Percentiles rank a stretch among this genome's conserved stretches.
phyloP scores from a whole-genome alignment of 2,113 vertebrate species.

The Mormyrus iriodes region DNA sequence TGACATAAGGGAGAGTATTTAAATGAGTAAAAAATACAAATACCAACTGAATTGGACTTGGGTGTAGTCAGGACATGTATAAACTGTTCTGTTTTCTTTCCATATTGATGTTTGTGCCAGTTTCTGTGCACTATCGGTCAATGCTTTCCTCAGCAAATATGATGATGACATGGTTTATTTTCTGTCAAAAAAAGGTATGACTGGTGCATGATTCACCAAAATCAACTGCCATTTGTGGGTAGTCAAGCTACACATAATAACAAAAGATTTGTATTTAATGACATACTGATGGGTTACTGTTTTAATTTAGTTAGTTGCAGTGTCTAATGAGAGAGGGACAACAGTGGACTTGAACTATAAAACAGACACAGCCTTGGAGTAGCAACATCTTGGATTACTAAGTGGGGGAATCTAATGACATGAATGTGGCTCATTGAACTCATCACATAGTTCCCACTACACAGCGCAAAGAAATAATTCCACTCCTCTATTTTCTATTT shows the following conservation, averaged over 20 bases:
- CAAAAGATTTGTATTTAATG: not conserved
- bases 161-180: not conserved
- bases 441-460: not conserved
- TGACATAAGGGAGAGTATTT: not conserved
- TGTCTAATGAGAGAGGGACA: not conserved
- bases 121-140: not conserved
- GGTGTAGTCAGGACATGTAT: not conserved
- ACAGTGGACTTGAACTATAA: not conserved
- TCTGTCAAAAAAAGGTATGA: not conserved
- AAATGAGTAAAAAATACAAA: not conserved
- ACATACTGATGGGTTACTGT: not conserved
- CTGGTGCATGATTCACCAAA: not conserved
- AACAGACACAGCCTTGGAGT: not conserved
- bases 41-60: not conserved
- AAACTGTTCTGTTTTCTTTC: not conserved
- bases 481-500: constrained; percentile 8
- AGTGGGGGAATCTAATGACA: not conserved
- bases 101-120: not conserved
- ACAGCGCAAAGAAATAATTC: not conserved
- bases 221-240: not conserved
- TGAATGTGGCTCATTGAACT: not conserved
- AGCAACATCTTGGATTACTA: not conserved
- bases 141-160: not conserved
- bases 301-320: not conserved
- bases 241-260: not conserved